Conservation (phyloP, 2,113 vertebrate species). For the Sylvilagus bachmani region DNA sequence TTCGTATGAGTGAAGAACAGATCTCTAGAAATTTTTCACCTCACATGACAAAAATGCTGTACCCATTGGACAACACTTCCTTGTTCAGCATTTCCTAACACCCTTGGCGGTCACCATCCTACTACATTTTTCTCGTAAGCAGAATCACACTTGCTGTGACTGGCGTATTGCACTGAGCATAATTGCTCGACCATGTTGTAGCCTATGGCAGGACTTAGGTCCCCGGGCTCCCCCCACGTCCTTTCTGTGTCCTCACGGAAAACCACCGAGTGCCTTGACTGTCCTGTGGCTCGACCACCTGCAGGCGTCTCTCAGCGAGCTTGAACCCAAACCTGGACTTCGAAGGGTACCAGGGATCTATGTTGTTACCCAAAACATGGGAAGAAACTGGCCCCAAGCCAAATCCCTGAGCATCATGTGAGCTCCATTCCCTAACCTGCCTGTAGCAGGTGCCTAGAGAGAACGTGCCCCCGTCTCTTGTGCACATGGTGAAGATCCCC, state of each 20-base stretch:
- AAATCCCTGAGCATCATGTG: not conserved
- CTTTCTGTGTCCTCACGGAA: not conserved
- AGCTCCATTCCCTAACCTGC: not conserved
- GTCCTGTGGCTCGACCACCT: not conserved
- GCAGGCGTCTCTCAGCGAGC: not conserved
- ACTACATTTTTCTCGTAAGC: not conserved
- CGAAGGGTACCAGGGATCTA: not conserved
- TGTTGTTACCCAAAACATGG: not conserved
- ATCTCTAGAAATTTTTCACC: not conserved
- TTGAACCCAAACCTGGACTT: not conserved
- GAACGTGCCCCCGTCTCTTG: not conserved
- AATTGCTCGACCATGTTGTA: not conserved
- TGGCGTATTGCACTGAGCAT: not conserved
- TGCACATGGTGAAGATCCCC: too few species aligned
- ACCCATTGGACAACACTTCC: not conserved
- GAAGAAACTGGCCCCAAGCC: not conserved
- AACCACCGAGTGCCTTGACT: not conserved
- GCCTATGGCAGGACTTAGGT: not conserved
- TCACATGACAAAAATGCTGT: not conserved
- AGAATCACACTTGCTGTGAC: not conserved
- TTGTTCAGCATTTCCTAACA: not conserved
- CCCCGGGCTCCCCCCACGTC: not conserved
- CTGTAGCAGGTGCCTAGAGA: accelerated
- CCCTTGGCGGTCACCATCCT: not conserved
- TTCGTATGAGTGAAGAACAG: not conserved